Percentiles rank a stretch among this genome's conserved stretches.
Conservation (phyloP, 2,113 vertebrate species). For the Ibidorhyncha struthersii region DNA sequence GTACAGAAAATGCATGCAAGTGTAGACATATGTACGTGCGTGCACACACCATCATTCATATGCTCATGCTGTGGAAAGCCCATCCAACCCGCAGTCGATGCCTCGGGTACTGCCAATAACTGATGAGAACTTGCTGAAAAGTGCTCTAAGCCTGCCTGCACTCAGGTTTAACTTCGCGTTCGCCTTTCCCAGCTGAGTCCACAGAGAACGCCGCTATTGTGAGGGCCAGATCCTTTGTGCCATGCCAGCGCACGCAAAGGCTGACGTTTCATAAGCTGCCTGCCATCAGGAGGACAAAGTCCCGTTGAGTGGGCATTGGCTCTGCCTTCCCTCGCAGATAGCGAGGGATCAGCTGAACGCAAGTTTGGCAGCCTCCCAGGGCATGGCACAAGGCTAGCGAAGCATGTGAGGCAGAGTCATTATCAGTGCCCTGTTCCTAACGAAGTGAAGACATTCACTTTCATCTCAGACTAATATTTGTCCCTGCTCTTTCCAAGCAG, state of each 20-base stretch:
- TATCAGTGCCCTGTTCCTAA: background rate
- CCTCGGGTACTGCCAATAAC: background rate
- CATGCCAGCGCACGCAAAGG: background rate
- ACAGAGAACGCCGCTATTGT: background rate
- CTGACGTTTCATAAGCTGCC: background rate
- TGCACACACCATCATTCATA: fast-evolving
- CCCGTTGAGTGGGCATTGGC: constrained; percentile 39
- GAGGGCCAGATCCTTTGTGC: background rate
- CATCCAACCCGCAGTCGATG: fast-evolving
- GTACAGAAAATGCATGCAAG: background rate
- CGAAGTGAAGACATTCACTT: constrained; percentile 40
- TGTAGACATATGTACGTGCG: background rate
- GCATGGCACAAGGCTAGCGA: constrained; percentile 34
- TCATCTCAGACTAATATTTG: constrained; percentile 52
- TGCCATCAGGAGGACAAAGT: constrained; percentile 42
- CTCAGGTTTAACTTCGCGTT: background rate
- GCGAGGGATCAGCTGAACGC: constrained; percentile 37
- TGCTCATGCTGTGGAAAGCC: background rate
- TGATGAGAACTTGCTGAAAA: background rate
- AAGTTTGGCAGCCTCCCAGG: constrained; percentile 54
- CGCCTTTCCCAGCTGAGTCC: background rate
- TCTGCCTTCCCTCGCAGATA: constrained; percentile 41
- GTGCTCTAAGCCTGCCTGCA: background rate
- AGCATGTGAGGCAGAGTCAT: constrained; percentile 33
- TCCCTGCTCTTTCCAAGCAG: constrained; percentile 28